Evolutionary conservation across 2,888 invertebrate genomes (phyloP).

Genomic region (Cactoblastis cactorum): DNA sequence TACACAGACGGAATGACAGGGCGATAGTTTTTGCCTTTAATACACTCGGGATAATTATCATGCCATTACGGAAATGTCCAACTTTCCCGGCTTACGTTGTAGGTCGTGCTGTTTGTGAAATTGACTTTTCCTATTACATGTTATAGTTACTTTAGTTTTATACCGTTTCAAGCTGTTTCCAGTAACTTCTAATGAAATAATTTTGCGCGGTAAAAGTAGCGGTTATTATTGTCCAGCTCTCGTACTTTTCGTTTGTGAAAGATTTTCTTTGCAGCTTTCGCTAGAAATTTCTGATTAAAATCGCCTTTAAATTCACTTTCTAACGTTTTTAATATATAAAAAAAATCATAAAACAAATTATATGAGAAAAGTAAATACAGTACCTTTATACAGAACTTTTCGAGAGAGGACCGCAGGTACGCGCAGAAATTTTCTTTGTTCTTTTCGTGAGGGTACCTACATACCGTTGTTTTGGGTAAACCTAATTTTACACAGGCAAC

Average conservation of each 20-base stretch:
- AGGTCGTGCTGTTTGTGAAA: neutral
- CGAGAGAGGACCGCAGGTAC: conserved; percentile 1
- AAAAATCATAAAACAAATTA: no score
- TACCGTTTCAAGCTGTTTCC: no score
- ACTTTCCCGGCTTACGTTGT: neutral
- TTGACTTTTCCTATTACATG: neutral
- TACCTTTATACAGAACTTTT: neutral
- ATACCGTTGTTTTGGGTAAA: conserved; percentile 11
- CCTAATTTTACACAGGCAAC: conserved; percentile 11
- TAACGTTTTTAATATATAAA: no score
- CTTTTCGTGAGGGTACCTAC: neutral
- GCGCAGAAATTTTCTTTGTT: conserved; percentile 13
- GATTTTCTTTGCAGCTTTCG: no score
- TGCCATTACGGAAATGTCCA: neutral
- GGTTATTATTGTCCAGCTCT: no score
- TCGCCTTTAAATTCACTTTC: no score
- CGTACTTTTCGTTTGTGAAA: no score
- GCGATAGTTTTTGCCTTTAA: neutral
- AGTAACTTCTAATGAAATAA: no score
- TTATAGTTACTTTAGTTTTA: neutral
- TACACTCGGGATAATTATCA: conserved; percentile 10
- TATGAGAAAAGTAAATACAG: no score
- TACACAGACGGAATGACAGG: neutral
- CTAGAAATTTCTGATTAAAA: no score
- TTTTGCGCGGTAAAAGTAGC: no score